A percentile compares a stretch with the other conserved stretches of the same genome.
phyloP scores from a whole-genome alignment of 2,797 vertebrate species.

The Brachyalestes nurse region DNA sequence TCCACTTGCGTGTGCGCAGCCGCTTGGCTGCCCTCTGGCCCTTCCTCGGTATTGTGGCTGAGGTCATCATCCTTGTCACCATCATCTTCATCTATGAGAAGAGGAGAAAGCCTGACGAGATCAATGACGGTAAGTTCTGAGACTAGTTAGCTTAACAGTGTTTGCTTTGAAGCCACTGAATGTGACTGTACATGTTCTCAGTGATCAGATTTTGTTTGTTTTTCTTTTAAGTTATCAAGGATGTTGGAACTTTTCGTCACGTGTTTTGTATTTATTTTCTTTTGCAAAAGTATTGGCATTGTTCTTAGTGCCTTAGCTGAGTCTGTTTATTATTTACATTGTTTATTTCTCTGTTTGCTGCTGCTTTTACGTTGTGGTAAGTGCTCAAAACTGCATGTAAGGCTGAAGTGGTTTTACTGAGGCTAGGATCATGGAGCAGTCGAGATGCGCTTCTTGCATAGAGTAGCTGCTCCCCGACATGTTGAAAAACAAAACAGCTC shows the following conservation, averaged over 20 bases:
- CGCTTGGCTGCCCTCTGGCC: constrained; percentile 95
- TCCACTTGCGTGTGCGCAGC: constrained; percentile 88
- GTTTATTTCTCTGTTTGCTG: constrained; percentile 84
- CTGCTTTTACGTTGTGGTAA: constrained; percentile 88
- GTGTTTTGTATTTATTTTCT: constrained; percentile 35
- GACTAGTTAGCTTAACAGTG: background rate
- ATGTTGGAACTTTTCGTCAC: constrained; percentile 25
- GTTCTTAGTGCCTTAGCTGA: constrained; percentile 62
- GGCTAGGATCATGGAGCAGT: constrained; percentile 61
- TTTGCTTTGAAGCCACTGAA: constrained; percentile 27
- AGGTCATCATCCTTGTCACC: constrained; percentile 92
- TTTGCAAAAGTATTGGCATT: constrained; percentile 47
- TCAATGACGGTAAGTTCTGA: constrained; percentile 86
- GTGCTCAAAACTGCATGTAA: constrained; percentile 84
- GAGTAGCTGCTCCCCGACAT: constrained; percentile 71
- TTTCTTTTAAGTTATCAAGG: constrained; percentile 10
- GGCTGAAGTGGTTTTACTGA: constrained; percentile 83
- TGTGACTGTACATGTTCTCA: constrained; percentile 30
- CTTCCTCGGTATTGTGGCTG: constrained; percentile 95
- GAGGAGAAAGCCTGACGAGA: constrained; percentile 94
- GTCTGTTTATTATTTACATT: constrained; percentile 76
- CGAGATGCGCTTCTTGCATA: constrained; percentile 71
- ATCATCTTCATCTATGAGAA: constrained; percentile 99
- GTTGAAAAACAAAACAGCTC: constrained; percentile 72
- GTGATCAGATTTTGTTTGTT: constrained; percentile 31